Evolutionary conservation across 1,140 invertebrate genomes (phyloP), one percentile per base, ranked within the genome.

Genomic region (Anastatus disparis): DNA sequence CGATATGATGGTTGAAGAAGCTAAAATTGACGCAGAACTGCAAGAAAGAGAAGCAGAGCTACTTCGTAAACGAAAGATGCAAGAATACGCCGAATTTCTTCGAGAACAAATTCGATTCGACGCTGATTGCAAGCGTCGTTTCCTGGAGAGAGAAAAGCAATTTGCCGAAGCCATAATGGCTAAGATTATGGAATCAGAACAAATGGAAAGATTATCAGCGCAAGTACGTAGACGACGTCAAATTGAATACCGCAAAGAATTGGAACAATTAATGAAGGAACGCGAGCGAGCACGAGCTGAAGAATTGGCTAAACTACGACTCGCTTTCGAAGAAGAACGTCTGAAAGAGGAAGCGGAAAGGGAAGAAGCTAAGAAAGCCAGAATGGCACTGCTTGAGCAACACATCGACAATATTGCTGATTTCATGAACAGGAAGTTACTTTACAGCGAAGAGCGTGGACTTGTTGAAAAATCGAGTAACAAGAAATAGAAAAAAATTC

Each of bases 341-440:
- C 84, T 88, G 75, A 91, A 94, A 82, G 95, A 97, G 84, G 89
- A 91, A 74, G 90, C 91, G 74, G 94, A 97, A 75, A 90, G 90
- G 9, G 55, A 77, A 15, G 61, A 50, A 10, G 56, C 76, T 1
- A 72, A 55, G 3, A 74, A 76, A 0, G 74, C 80, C 8, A 77
- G 80, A 10, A 74, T 68, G 42, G 56, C 55, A n/a, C 72, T 84
- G 26, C 63, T 84, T 26, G 31, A 71, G 6, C 31, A 58, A 3
- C 82, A 84, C 44, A 74, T 71, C 8, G 24, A 50, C 4, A 78
- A 78, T 22, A 63, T 83, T 0, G 77, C 59, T 7, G 71, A 72
- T 2, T 83, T 78, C 56, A 29, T 84, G n/a, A 50, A 75, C 59
- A 48, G 55, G 7, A 56, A 58, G 1, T 26, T 26, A 12, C 70